These are phyloP conservation scores for Criorhina ranunculi DNA, from an alignment of 2,888 invertebrate species.

Conservation along the genomic window DNA sequence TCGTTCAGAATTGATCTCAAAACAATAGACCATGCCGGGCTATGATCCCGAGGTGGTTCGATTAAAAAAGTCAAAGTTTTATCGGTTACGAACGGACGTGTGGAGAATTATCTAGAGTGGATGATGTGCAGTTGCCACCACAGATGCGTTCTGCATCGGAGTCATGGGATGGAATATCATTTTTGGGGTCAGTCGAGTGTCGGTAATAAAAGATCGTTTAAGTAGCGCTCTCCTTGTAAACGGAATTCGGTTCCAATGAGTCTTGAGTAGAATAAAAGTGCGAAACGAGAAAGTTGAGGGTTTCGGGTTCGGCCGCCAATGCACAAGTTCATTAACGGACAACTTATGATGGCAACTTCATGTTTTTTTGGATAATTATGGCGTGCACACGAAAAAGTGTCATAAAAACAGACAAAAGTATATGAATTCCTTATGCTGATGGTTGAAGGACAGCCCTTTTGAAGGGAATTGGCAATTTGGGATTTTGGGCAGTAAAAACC, in stretches of 20 bases:
- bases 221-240: background rate
- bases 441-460: conserved; percentile 37
- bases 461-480: conserved; percentile 26
- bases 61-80: conserved; percentile 66
- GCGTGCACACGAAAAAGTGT: conserved; percentile 33
- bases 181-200: conserved; percentile 65
- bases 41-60: conserved; percentile 50
- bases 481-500: conserved; percentile 22
- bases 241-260: conserved; percentile 33
- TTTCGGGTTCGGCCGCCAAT: background rate
- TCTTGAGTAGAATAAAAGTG: conserved; percentile 30
- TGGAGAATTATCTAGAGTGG: conserved; percentile 53
- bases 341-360: background rate
- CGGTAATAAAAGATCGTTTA: conserved; percentile 5
- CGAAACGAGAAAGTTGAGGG: conserved; percentile 56
- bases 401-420: conserved; percentile 41
- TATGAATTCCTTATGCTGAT: background rate
- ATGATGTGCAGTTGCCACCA: conserved; percentile 21
- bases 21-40: conserved; percentile 44
- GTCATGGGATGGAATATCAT: conserved; percentile 8
- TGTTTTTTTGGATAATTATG: conserved; percentile 55
- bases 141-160: conserved; percentile 37
- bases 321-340: conserved; percentile 46
- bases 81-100: conserved; percentile 55
- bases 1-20: conserved; percentile 43